Percentiles rank a stretch among this genome's conserved stretches.
Evolutionary conservation across 2,888 invertebrate species (phyloP).

Genomic region (Venustoraphidia nigricollis): DNA sequence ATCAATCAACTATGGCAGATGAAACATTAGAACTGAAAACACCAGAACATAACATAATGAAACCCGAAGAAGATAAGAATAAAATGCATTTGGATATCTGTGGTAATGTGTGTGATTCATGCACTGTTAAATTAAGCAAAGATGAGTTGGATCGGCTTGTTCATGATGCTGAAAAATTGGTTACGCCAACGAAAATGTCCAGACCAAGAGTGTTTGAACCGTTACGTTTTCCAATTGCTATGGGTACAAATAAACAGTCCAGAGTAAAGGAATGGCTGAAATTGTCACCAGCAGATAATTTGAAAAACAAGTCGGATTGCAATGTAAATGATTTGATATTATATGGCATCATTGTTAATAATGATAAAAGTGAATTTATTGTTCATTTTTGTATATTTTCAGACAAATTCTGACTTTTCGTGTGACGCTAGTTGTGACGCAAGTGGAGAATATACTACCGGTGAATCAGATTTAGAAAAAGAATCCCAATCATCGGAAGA

Average conservation of each 20-base stretch:
- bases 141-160: constrained; percentile 59
- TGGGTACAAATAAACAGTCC: constrained; percentile 38
- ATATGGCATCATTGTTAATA: neutral
- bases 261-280: constrained; percentile 57
- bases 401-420: constrained; percentile 2
- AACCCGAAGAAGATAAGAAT: constrained; percentile 6
- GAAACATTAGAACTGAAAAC: constrained; percentile 24
- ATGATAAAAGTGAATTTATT: neutral
- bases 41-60: constrained; percentile 11
- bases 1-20: constrained; percentile 16
- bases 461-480: constrained; percentile 48
- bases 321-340: too few species aligned
- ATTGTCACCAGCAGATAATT: constrained; percentile 27
- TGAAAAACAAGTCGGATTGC: constrained; percentile 23
- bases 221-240: constrained; percentile 28
- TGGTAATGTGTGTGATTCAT: neutral
- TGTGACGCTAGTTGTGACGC: constrained; percentile 63
- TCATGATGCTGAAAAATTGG: constrained; percentile 66
- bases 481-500: constrained; percentile 65
- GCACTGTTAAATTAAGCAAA: constrained; percentile 36
- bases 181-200: constrained; percentile 29
- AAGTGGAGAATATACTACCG: constrained; percentile 74
- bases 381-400: neutral
- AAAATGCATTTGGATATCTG: neutral
- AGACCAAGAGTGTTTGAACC: constrained; percentile 34